Percentiles rank a stretch among this genome's conserved stretches.
Evolutionary conservation across 2,797 vertebrate genomes (phyloP).

Genomic region (Clarias pachynema): DNA sequence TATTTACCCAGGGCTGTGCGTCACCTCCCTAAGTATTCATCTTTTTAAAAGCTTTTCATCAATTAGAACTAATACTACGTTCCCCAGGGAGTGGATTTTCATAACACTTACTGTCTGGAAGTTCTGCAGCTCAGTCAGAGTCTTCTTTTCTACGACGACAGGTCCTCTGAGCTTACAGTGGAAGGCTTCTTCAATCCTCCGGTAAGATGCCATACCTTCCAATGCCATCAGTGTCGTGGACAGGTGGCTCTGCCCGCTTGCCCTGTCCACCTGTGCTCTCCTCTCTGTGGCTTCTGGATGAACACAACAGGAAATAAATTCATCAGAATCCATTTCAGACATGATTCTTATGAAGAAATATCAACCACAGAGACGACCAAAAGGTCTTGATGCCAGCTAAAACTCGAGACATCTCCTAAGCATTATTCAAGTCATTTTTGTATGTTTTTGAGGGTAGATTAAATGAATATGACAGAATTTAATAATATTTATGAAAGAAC

Average conservation of each 20-base stretch:
- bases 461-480: neutral
- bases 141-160: slow-evolving; percentile 87
- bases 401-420: neutral
- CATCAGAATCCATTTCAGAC: slow-evolving; percentile 17
- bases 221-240: slow-evolving; percentile 77
- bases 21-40: slow-evolving; percentile 37
- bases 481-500: neutral
- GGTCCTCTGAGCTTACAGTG: slow-evolving; percentile 89
- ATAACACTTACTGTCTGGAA: slow-evolving; percentile 88
- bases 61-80: slow-evolving; percentile 13
- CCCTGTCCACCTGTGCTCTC: slow-evolving; percentile 71
- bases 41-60: slow-evolving; percentile 32
- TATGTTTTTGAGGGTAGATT: neutral
- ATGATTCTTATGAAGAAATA: neutral
- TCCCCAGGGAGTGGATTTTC: neutral
- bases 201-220: slow-evolving; percentile 74
- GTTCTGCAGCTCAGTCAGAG: slow-evolving; percentile 89
- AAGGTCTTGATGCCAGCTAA: neutral
- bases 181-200: slow-evolving; percentile 86
- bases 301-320: slow-evolving; percentile 28
- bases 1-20: slow-evolving; percentile 31
- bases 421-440: neutral
- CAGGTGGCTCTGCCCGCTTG: slow-evolving; percentile 73
- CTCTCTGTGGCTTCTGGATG: slow-evolving; percentile 84
- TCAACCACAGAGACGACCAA: neutral